Conservation (phyloP, 2,888 invertebrate species). For the Drosophila eohydei region DNA sequence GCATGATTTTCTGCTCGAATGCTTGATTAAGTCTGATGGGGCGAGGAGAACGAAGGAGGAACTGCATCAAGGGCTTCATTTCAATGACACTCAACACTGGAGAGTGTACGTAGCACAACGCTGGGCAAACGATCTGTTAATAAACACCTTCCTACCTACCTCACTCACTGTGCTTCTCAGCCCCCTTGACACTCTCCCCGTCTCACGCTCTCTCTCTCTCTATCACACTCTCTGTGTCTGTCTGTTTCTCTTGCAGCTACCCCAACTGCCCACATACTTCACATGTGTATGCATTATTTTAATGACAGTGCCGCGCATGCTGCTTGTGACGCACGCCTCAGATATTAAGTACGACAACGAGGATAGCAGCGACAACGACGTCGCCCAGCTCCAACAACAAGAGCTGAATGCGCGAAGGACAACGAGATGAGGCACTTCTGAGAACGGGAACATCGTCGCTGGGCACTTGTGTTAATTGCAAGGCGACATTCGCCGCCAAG, state of each 20-base stretch:
- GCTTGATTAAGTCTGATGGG: constrained; percentile 50
- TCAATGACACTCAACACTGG: constrained; percentile 58
- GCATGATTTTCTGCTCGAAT: constrained; percentile 75
- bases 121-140: constrained; percentile 83
- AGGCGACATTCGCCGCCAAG: constrained; percentile 72
- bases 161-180: neutral
- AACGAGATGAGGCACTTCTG: constrained; percentile 56
- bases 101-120: constrained; percentile 52
- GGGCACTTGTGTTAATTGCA: constrained; percentile 84
- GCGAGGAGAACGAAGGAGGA: neutral
- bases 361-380: constrained; percentile 32
- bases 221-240: neutral
- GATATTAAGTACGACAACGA: constrained; percentile 65
- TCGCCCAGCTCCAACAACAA: constrained; percentile 27
- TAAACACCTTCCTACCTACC: constrained; percentile 78
- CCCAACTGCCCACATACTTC: constrained; percentile 75
- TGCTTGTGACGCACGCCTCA: constrained; percentile 76
- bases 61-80: constrained; percentile 4
- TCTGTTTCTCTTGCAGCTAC: constrained; percentile 33
- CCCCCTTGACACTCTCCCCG: neutral
- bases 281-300: constrained; percentile 81
- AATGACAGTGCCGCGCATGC: constrained; percentile 76
- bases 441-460: constrained; percentile 45
- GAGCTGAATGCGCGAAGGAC: constrained; percentile 64
- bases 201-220: constrained; percentile 2